phyloP scores from a whole-genome alignment of 2,113 vertebrate species.

The Sander lucioperca region DNA sequence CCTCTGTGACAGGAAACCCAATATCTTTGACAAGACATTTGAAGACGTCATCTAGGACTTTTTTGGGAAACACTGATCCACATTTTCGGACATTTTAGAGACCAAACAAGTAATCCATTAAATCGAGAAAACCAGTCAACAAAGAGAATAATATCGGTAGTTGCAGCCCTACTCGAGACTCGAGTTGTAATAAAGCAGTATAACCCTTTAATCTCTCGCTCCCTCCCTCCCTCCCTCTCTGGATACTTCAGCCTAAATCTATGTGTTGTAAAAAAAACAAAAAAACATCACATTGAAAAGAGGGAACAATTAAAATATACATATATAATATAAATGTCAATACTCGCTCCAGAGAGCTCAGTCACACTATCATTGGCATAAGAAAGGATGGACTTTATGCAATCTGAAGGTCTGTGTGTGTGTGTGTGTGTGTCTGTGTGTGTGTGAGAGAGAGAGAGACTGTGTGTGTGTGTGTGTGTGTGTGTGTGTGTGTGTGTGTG shows the following conservation, averaged over 20 bases:
- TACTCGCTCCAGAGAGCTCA: constrained; percentile 77
- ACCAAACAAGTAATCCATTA: no score
- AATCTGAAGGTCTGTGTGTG: constrained; percentile 1
- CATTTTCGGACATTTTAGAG: no score
- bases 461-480: constrained; percentile 20
- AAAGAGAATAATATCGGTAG: no score
- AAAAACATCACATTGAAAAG: constrained; percentile 72
- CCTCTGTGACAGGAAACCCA: no score
- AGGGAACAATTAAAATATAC: constrained; percentile 82
- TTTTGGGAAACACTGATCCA: no score
- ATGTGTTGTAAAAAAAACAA: constrained; percentile 66
- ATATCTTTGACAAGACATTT: no score
- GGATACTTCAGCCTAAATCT: constrained; percentile 61
- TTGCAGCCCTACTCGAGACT: not conserved
- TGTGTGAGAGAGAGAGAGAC: no score
- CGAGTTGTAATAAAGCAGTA: constrained; percentile 32
- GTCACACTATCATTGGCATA: constrained; percentile 82
- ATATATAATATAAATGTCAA: constrained; percentile 80
- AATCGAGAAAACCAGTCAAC: no score
- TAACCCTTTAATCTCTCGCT: constrained; percentile 9
- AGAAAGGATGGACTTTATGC: constrained; percentile 66
- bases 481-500: not conserved
- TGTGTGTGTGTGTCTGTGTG: not conserved
- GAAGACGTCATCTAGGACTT: no score
- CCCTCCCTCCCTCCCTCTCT: not conserved